Evolutionary conservation across 2,888 invertebrate species (phyloP), one percentile per base, ranked within the genome.

Genomic region (Mimachlamys varia): DNA sequence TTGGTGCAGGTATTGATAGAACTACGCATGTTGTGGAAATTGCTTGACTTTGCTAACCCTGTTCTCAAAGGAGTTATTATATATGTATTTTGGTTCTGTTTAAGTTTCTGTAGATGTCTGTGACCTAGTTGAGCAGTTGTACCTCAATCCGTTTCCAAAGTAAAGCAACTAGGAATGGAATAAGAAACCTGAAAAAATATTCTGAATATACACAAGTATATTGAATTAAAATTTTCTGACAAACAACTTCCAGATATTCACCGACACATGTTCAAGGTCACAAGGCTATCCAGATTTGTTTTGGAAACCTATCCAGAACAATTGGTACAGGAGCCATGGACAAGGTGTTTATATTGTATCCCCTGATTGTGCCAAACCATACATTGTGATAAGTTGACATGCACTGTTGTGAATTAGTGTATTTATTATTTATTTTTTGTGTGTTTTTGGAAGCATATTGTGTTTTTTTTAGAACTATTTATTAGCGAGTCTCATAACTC

Each of bases 281-380:
- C 1, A 19, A 13, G 17, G 19, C 53, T 53, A 53, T 53, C 19
- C 19, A 19, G 19, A 53, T 2, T 2, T 17, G 19, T n/a, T n/a
- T n/a, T 53, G 13, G 19, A 53, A 53, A 19, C n/a, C 7, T 58
- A 58, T 2, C 58, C 22, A 22, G 58, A 22, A 58, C 58, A 58
- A 58, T 22, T n/a, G 0, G 22, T 22, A 19, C 58, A 76, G 12
- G 27, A 33, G 33, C 33, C 76, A 22, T 27, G 27, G 27, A 33
- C 33, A 76, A 76, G 22, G 1, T 76, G 12, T 76, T 33, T 76
- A 33, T 76, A 33, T 76, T 76, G 76, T 76, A 76, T 33, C 76
- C 76, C 76, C 27, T 76, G 13, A 76, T 76, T 76, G 76, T 76
- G 76, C 76, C 76, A 76, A 76, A 76, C 76, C 76, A 76, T 27